Conservation (phyloP, 2,888 invertebrate genomes). For the Drosophila borealis region DNA sequence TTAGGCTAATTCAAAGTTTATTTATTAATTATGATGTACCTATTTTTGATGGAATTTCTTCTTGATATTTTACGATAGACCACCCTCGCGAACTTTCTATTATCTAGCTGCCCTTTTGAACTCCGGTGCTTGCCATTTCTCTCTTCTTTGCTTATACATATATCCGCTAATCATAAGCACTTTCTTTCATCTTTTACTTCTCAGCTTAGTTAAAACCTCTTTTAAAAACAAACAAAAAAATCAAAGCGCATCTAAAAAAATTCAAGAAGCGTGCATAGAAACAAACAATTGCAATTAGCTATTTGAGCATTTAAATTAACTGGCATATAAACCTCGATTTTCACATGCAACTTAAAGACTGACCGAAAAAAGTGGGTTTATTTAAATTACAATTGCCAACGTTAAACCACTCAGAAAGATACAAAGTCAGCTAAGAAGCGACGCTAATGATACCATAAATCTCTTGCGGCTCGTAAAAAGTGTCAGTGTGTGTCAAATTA, state of each 20-base stretch:
- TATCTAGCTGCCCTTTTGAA: conserved; percentile 8
- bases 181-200: conserved; percentile 16
- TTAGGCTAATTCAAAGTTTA: neutral
- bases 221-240: conserved; percentile 1
- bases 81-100: conserved; percentile 19
- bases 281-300: conserved; percentile 57
- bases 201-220: conserved; percentile 11
- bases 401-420: conserved; percentile 14
- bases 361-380: conserved; percentile 52
- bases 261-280: conserved; percentile 4
- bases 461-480: conserved; percentile 54
- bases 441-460: conserved; percentile 72
- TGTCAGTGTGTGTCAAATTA: conserved; percentile 69
- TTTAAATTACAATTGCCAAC: conserved; percentile 53
- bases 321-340: conserved; percentile 70
- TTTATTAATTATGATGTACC: neutral
- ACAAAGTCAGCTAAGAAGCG: conserved; percentile 20
- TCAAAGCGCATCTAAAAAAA: conserved; percentile 12
- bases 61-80: neutral
- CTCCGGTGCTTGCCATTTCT: conserved; percentile 13
- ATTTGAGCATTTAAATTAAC: conserved; percentile 60
- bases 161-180: conserved; percentile 28
- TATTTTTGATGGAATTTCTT: conserved; percentile 1
- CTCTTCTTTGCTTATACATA: conserved; percentile 21
- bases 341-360: conserved; percentile 49